Evolutionary conservation across 1,140 invertebrate genomes (phyloP).

Genomic region (Eurosta solidaginis): DNA sequence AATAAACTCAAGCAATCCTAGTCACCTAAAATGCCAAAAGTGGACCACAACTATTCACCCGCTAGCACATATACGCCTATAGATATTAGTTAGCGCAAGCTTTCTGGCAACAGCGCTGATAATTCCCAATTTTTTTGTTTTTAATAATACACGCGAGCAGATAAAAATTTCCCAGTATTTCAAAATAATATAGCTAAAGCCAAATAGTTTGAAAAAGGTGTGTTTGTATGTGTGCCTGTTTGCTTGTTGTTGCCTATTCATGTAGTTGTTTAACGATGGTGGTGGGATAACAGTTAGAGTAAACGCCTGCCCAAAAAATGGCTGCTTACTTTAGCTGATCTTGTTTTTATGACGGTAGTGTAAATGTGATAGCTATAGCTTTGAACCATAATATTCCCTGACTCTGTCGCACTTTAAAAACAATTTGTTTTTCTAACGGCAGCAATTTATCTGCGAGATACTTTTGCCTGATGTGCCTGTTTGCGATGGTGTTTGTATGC

Average conservation of each 20-base stretch:
- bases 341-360: background rate
- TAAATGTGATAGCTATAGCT: background rate
- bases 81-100: background rate
- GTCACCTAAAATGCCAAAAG: no score
- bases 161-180: background rate
- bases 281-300: background rate
- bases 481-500: background rate
- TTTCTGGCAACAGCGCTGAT: background rate
- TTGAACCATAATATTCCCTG: no score
- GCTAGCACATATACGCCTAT: background rate
- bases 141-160: background rate
- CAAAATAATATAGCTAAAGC: background rate
- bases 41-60: background rate
- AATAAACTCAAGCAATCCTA: background rate
- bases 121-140: background rate
- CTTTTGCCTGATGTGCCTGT: background rate
- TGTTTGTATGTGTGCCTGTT: background rate
- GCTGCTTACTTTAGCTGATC: slow-evolving; percentile 22
- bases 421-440: background rate
- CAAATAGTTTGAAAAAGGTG: no score
- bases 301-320: slow-evolving; percentile 18
- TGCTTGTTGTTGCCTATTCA: background rate
- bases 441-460: slow-evolving; percentile 14
- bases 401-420: background rate
- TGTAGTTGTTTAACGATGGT: background rate